Percentiles rank a stretch among this genome's conserved stretches.
These are phyloP conservation scores for Sminthopsis crassicaudata DNA, from an alignment of 2,113 vertebrate genomes.

Conservation along the genomic window DNA sequence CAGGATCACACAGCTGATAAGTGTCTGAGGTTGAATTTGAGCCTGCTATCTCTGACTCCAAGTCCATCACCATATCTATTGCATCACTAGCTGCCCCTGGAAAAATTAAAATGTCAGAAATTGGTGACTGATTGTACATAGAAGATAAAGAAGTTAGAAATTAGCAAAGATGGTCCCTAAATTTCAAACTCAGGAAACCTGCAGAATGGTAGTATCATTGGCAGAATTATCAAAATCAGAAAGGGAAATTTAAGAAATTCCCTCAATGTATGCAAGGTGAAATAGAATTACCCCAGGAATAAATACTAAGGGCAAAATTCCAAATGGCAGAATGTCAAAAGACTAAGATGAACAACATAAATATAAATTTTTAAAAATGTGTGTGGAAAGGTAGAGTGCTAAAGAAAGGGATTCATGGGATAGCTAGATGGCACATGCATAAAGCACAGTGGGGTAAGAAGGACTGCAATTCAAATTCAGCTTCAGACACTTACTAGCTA, in stretches of 20 bases:
- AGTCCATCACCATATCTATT: not conserved
- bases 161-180: not conserved
- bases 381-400: not conserved
- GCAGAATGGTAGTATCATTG: rapidly evolving
- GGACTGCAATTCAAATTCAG: not conserved
- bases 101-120: not conserved
- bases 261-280: not conserved
- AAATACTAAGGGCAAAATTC: conserved; percentile 2
- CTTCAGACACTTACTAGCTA: not conserved
- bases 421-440: not conserved
- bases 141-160: not conserved
- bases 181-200: not conserved
- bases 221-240: not conserved
- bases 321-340: not conserved
- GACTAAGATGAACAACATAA: not conserved
- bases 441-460: not conserved
- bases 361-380: not conserved
- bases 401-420: not conserved
- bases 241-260: not conserved
- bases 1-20: not conserved
- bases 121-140: not conserved
- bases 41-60: not conserved
- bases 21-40: no score
- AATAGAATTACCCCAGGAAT: not conserved
- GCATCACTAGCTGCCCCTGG: not conserved